A percentile compares a stretch with the other conserved stretches of the same genome.
These are phyloP conservation scores for Ophiothrix spiculata DNA, from an alignment of 35 echinoderm and acorn worm species.

Conservation along the genomic window DNA sequence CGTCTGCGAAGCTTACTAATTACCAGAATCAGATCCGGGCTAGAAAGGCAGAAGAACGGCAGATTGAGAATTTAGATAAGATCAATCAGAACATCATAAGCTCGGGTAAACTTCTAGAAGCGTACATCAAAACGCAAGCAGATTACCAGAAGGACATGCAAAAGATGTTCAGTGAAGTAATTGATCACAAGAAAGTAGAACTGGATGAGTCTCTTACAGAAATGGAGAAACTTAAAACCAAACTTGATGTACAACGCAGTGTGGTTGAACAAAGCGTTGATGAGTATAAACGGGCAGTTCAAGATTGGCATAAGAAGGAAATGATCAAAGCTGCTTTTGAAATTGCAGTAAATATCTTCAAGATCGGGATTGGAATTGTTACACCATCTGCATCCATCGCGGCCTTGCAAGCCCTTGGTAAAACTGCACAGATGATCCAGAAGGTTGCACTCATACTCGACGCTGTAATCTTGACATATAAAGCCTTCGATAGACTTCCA, in stretches of 20 bases:
- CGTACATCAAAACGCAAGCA: conserved; percentile 8
- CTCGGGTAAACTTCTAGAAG: conserved; percentile 8
- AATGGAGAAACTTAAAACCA: too few species aligned
- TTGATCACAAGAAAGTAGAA: background rate
- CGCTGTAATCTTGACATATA: conserved; percentile 18
- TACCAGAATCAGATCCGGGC: conserved; percentile 23
- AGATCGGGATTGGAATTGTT: background rate
- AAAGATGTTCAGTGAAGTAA: background rate
- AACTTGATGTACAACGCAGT: background rate
- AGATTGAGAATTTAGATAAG: background rate
- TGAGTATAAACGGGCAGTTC: background rate
- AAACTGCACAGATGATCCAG: conserved; percentile 13
- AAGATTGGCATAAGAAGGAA: background rate
- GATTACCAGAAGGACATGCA: background rate
- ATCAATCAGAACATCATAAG: conserved; percentile 19
- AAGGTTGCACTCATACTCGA: conserved; percentile 4
- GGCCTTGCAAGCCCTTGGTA: background rate
- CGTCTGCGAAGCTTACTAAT: background rate
- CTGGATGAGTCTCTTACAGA: background rate
- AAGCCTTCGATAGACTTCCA: background rate
- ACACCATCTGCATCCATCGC: background rate
- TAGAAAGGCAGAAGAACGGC: conserved; percentile 9
- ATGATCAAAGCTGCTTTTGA: conserved; percentile 15
- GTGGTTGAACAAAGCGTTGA: background rate
- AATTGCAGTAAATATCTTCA: background rate